A percentile compares a stretch with the other conserved stretches of the same genome.
These are phyloP conservation scores for Oreochromis grahami DNA, from an alignment of 2,797 vertebrate genomes.

Conservation along the genomic window DNA sequence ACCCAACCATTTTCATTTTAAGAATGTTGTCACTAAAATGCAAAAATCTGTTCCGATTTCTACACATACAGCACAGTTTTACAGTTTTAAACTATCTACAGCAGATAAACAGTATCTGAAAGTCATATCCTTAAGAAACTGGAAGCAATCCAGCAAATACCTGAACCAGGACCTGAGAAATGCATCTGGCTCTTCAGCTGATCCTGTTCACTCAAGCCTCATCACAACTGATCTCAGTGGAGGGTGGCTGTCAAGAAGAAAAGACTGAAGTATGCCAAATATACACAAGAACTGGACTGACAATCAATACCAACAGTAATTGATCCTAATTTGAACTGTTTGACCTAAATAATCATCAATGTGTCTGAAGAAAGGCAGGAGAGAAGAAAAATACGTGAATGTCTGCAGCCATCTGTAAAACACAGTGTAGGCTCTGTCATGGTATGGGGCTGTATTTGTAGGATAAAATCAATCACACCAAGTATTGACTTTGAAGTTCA, in stretches of 20 bases:
- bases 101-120: neutral
- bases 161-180: neutral
- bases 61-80: neutral
- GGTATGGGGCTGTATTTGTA: neutral
- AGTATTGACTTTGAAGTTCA: neutral
- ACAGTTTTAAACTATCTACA: neutral
- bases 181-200: neutral
- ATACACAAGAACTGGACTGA: neutral
- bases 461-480: neutral
- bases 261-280: neutral
- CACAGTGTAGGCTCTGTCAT: neutral
- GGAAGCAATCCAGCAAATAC: neutral
- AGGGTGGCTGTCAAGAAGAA: neutral
- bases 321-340: neutral
- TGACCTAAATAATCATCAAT: neutral
- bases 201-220: neutral
- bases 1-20: neutral
- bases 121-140: neutral
- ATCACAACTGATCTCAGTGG: neutral
- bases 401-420: neutral
- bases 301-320: neutral
- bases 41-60: neutral
- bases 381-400: neutral
- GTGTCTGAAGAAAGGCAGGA: neutral
- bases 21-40: neutral